phyloP scores from a whole-genome alignment of 2,888 invertebrate genomes.

The Drosophila melanosoma region DNA sequence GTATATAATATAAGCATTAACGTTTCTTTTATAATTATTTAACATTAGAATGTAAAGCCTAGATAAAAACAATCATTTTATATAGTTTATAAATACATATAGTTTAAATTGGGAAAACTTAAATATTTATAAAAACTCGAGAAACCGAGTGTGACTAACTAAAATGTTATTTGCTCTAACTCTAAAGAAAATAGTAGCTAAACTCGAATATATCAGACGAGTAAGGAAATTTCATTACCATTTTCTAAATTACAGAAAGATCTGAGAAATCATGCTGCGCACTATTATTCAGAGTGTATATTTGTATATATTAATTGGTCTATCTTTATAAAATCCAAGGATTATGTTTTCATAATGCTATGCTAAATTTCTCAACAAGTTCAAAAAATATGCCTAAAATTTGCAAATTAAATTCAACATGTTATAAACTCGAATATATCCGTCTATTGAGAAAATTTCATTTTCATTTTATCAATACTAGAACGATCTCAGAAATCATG shows the following conservation, averaged over 20 bases:
- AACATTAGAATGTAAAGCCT: too few relatives aligned
- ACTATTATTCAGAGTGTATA: too few relatives aligned
- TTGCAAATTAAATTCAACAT: too few relatives aligned
- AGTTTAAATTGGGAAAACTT: not conserved
- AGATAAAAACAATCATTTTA: not conserved
- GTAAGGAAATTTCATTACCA: not conserved
- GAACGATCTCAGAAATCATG: too few relatives aligned
- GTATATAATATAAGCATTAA: too few relatives aligned
- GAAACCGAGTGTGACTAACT: not conserved
- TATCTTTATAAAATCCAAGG: too few relatives aligned
- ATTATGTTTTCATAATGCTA: too few relatives aligned
- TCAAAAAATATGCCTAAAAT: too few relatives aligned
- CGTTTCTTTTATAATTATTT: too few relatives aligned
- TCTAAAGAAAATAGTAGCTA: not conserved
- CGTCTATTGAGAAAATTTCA: not conserved
- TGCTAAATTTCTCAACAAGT: too few relatives aligned
- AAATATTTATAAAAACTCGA: not conserved
- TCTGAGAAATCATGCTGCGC: too few relatives aligned
- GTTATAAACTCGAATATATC: not conserved
- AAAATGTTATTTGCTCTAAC: not conserved
- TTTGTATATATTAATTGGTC: too few relatives aligned
- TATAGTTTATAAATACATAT: not conserved
- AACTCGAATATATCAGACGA: not conserved
- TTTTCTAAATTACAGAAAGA: not conserved
- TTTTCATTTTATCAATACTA: not conserved